A percentile compares a stretch with the other conserved stretches of the same genome.
Evolutionary conservation across 2,113 vertebrate species (phyloP).

Genomic region (Ahaetulla prasina): DNA sequence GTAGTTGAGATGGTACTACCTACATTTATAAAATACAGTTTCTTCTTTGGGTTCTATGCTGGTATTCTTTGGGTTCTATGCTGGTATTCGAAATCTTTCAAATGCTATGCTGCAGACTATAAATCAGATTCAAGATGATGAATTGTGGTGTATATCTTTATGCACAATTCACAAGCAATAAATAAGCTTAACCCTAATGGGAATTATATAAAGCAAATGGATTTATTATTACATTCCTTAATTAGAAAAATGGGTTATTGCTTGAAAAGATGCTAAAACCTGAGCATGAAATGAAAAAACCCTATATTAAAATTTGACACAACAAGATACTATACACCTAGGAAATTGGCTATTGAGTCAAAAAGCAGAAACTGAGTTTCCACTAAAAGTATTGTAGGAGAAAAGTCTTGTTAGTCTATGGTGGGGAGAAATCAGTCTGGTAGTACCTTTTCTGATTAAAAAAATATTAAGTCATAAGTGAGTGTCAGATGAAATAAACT

Average conservation of each 20-base stretch:
- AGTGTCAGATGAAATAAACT: neutral
- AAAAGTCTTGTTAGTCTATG: neutral
- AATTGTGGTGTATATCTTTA: neutral
- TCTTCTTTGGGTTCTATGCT: neutral
- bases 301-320: neutral
- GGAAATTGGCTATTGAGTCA: conserved; percentile 1
- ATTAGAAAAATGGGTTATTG: neutral
- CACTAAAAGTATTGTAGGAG: neutral
- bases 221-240: neutral
- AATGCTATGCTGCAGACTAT: neutral
- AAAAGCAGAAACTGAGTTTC: neutral
- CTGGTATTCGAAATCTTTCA: neutral
- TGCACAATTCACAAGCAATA: neutral
- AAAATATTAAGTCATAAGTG: neutral
- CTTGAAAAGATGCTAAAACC: neutral
- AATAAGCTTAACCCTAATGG: neutral
- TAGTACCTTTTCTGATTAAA: neutral
- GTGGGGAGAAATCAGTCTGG: neutral
- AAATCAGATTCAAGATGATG: neutral
- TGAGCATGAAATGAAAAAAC: neutral
- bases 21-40: neutral
- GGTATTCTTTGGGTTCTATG: neutral
- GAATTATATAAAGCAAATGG: neutral
- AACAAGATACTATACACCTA: neutral
- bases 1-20: conserved; percentile 1